A percentile compares a stretch with the other conserved stretches of the same genome.
These are phyloP conservation scores for Carabus problematicus DNA, from an alignment of 2,888 invertebrate genomes.

Conservation along the genomic window DNA sequence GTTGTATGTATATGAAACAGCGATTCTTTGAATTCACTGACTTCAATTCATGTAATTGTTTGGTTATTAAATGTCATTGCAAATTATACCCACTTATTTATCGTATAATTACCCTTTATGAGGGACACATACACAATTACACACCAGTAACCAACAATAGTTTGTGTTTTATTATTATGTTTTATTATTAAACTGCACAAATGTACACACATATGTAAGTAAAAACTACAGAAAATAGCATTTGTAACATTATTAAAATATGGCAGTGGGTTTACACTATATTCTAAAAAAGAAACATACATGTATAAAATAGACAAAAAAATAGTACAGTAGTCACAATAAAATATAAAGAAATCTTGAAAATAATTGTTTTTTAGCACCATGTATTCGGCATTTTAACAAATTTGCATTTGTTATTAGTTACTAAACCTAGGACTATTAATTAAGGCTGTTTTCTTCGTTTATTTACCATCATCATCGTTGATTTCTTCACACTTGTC, in stretches of 20 bases:
- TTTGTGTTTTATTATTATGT: neutral
- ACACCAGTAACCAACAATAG: conserved; percentile 4
- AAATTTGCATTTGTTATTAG: conserved; percentile 29
- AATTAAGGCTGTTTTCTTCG: conserved; percentile 10
- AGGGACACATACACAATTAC: too few species aligned
- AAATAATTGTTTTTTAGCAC: conserved; percentile 35
- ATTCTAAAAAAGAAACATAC: conserved; percentile 2
- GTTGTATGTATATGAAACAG: too few species aligned
- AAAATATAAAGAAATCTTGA: conserved; percentile 28
- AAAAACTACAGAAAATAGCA: conserved; percentile 20
- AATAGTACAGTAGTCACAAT: conserved; percentile 5
- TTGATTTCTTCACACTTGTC: conserved; percentile 81
- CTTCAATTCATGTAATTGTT: too few species aligned
- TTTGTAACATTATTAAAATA: conserved; percentile 25
- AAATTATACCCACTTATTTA: too few species aligned
- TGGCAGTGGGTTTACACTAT: conserved; percentile 35
- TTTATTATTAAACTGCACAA: conserved; percentile 1
- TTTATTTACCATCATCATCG: conserved; percentile 51
- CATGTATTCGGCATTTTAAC: conserved; percentile 38
- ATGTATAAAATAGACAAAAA: too few species aligned
- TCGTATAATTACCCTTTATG: too few species aligned
- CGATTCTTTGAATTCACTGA: too few species aligned
- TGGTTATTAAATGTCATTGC: too few species aligned
- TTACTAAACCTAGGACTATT: conserved; percentile 30
- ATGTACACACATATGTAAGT: conserved; percentile 5